phyloP scores from a whole-genome alignment of 2,888 invertebrate species.

The Drosophila antonietae region DNA sequence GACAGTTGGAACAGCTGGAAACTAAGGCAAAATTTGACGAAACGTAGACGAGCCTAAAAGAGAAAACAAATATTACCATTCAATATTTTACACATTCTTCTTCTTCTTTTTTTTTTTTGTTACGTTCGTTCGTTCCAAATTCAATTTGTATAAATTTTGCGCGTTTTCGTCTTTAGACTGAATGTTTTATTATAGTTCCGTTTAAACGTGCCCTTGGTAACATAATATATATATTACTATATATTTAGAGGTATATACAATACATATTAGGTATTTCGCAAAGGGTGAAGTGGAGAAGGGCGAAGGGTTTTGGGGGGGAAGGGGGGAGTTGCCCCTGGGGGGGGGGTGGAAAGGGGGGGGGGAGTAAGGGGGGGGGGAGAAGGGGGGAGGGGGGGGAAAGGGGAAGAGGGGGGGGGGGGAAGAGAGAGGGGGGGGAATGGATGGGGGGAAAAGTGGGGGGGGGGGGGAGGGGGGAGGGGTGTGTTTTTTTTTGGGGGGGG shows the following conservation, averaged over 20 bases:
- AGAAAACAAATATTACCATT: constrained; percentile 35
- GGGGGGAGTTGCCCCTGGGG: too few relatives aligned
- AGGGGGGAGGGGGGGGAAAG: too few relatives aligned
- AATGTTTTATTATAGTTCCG: constrained; percentile 8
- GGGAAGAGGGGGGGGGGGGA: too few relatives aligned
- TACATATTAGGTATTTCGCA: too few relatives aligned
- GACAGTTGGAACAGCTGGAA: constrained; percentile 60
- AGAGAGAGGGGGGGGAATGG: too few relatives aligned
- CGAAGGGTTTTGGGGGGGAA: too few relatives aligned
- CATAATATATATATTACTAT: constrained; percentile 10
- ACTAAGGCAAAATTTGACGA: constrained; percentile 39
- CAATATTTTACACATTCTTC: not conserved
- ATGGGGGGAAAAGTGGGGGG: too few relatives aligned
- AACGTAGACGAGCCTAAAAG: constrained; percentile 21
- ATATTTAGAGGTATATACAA: not conserved
- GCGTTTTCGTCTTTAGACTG: constrained; percentile 19
- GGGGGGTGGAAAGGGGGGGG: too few relatives aligned
- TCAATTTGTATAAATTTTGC: constrained; percentile 23
- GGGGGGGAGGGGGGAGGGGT: too few relatives aligned
- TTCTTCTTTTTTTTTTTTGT: not conserved
- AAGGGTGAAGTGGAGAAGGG: too few relatives aligned
- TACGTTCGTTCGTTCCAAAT: constrained; percentile 14
- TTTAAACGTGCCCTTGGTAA: constrained; percentile 48
- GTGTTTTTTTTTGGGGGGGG: too few relatives aligned
- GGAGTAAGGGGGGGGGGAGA: too few relatives aligned